Conservation (phyloP, 2,113 vertebrate species). For the Clarias macrocephalus region DNA sequence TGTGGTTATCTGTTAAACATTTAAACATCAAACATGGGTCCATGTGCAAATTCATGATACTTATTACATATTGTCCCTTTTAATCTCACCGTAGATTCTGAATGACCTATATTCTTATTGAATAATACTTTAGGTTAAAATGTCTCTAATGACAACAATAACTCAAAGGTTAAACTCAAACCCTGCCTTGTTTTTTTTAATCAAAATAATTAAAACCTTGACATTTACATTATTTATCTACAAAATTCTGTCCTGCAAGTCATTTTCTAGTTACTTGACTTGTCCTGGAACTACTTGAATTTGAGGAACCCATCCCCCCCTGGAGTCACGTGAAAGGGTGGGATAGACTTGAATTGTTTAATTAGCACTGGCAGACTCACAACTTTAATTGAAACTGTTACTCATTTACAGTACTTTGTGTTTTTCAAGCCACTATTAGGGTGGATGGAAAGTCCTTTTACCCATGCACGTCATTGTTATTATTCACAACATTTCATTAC, state of each 20-base stretch:
- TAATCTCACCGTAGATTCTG: background rate
- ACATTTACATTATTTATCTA: constrained; percentile 11
- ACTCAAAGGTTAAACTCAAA: background rate
- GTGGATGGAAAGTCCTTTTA: constrained; percentile 60
- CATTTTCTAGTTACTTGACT: constrained; percentile 1
- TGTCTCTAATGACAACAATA: background rate
- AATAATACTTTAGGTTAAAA: background rate
- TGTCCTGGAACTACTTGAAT: background rate
- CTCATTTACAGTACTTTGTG: constrained; percentile 54
- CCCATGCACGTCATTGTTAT: constrained; percentile 21
- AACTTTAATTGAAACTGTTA: constrained; percentile 68
- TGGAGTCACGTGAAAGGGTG: constrained; percentile 56
- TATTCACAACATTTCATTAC: constrained; percentile 20
- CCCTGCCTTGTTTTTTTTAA: background rate
- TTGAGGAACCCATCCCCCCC: constrained; percentile 46
- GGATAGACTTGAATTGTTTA: constrained; percentile 59
- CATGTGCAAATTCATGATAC: background rate
- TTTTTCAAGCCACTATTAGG: constrained; percentile 65
- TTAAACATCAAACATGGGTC: background rate
- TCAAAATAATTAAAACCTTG: background rate
- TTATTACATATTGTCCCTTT: background rate
- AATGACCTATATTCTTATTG: background rate
- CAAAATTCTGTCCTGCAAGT: constrained; percentile 4
- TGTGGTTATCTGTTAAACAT: background rate
- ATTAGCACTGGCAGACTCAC: constrained; percentile 56